These are phyloP conservation scores for Stegostoma tigrinum DNA, from an alignment of 2,113 vertebrate species.

Conservation along the genomic window DNA sequence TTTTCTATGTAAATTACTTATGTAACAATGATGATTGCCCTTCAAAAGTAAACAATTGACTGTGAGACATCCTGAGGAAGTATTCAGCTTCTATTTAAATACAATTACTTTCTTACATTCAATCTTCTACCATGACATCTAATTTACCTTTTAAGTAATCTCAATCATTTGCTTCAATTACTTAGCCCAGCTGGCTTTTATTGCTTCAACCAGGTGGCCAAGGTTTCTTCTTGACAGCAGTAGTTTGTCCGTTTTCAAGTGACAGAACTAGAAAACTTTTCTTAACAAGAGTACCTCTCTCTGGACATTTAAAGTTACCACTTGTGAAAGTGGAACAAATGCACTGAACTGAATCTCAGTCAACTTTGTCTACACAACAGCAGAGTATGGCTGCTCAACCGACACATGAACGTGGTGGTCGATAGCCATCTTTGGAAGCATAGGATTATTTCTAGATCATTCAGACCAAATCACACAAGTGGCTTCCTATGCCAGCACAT, in stretches of 20 bases:
- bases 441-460: not conserved
- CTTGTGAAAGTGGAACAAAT: not conserved
- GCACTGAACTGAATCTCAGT: not conserved
- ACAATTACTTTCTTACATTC: not conserved
- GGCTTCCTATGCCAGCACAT: not conserved
- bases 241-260: not conserved
- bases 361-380: not conserved
- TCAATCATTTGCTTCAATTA: not conserved
- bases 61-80: not conserved
- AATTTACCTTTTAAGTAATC: constrained; percentile 2
- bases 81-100: not conserved
- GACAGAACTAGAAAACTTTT: not conserved
- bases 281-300: not conserved
- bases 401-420: not conserved
- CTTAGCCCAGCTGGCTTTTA: not conserved
- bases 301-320: too few species aligned
- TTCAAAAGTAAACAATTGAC: not conserved
- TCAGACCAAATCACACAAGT: not conserved
- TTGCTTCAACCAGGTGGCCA: not conserved
- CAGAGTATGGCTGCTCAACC: not conserved
- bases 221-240: not conserved
- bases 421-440: not conserved
- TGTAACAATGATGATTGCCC: not conserved
- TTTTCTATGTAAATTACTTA: not conserved
- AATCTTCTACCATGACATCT: not conserved